These are phyloP conservation scores for Epizoanthus rinbou DNA, from an alignment of 92 coral and sea anemone genomes.

Conservation along the genomic window DNA sequence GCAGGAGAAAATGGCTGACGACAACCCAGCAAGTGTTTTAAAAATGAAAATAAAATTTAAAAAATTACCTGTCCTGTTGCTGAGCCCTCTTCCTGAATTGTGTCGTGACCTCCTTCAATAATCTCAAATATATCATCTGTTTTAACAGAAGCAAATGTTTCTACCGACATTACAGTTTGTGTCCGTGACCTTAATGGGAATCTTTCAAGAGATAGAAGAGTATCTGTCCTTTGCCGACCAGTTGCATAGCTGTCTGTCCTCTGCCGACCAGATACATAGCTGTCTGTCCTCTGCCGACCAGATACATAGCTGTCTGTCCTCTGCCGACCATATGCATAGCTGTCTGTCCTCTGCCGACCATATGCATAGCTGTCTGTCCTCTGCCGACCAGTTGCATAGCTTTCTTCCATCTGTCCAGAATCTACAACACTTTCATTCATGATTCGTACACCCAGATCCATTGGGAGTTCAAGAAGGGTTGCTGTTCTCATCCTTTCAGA, in stretches of 20 bases:
- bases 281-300: conserved; percentile 6
- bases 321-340: not conserved
- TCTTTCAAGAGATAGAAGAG: conserved; percentile 1
- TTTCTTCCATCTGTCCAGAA: not conserved
- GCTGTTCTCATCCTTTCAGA: conserved; percentile 19
- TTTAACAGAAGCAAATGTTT: not conserved
- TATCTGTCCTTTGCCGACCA: conserved; percentile 2
- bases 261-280: not conserved
- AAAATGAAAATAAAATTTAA: too few species aligned
- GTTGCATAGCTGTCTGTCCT: not conserved
- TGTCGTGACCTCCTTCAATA: conserved; percentile 9
- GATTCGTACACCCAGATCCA: not conserved
- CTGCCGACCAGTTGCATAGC: not conserved
- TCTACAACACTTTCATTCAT: conserved; percentile 1
- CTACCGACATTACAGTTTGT: not conserved
- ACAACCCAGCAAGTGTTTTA: too few species aligned
- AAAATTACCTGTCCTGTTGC: conserved; percentile 49
- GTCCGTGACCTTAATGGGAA: conserved; percentile 13
- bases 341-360: conserved; percentile 6
- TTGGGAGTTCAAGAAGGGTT: not conserved
- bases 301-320: not conserved
- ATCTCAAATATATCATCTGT: conserved; percentile 1
- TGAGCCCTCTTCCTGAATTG: conserved; percentile 39
- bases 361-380: not conserved
- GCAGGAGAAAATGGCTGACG: too few species aligned